A percentile compares a stretch with the other conserved stretches of the same genome.
phyloP scores from a whole-genome alignment of 2,113 vertebrate genomes.

The Carassius carassius region DNA sequence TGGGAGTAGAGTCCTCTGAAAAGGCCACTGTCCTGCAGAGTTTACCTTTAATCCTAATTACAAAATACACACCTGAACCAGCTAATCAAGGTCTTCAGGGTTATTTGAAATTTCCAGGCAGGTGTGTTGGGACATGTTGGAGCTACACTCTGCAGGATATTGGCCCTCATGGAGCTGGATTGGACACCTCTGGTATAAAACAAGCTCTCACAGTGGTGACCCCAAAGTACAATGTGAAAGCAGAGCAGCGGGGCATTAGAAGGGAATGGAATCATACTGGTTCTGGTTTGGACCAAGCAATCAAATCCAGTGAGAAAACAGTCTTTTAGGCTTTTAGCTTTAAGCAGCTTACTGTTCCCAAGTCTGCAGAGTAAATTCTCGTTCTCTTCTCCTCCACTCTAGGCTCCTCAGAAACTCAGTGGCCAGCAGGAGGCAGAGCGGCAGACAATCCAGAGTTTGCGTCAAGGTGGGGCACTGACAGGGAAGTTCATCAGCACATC shows the following conservation, averaged over 20 bases:
- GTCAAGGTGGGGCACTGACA: slow-evolving; percentile 82
- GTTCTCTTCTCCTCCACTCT: neutral
- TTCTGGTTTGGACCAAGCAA: neutral
- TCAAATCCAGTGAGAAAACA: neutral
- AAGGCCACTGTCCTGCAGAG: no score
- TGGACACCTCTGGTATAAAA: neutral
- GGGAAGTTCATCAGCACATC: slow-evolving; percentile 91
- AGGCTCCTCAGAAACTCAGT: slow-evolving; percentile 85
- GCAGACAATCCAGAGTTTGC: slow-evolving; percentile 82
- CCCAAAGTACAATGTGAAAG: no score
- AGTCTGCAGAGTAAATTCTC: neutral
- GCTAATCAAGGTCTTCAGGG: no score
- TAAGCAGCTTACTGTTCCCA: neutral
- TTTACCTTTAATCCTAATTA: no score
- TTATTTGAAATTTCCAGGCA: no score
- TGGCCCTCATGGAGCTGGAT: no score
- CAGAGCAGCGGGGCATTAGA: neutral
- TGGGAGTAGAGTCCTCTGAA: no score
- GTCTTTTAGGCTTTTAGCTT: neutral
- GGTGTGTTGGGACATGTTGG: no score
- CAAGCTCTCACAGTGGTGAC: neutral
- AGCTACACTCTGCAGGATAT: no score
- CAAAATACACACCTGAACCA: no score
- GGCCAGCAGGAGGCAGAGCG: slow-evolving; percentile 88
- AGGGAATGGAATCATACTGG: neutral